These are phyloP conservation scores for Auanema freiburgensis DNA, from an alignment of 2,888 invertebrate genomes.

Conservation along the genomic window DNA sequence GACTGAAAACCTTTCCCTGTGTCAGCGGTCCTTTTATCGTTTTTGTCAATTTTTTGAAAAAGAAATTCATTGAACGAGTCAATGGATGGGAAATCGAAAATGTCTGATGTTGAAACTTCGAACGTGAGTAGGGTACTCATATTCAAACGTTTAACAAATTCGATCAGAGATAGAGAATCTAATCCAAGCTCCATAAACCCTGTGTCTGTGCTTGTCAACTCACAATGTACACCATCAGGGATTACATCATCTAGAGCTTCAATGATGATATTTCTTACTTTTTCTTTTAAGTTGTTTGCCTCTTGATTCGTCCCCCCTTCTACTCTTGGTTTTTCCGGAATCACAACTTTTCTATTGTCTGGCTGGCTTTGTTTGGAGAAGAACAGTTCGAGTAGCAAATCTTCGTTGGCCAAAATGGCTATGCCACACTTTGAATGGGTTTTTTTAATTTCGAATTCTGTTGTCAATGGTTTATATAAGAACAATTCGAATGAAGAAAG, in stretches of 20 bases:
- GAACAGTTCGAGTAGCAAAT: no score
- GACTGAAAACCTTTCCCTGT: slow-evolving; percentile 5
- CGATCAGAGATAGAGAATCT: slow-evolving; percentile 56
- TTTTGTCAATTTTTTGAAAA: neutral
- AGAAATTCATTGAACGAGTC: slow-evolving; percentile 12
- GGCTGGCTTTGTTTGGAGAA: no score
- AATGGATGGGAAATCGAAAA: slow-evolving; percentile 48
- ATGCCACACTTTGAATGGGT: neutral
- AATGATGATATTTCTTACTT: neutral
- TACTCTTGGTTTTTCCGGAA: slow-evolving; percentile 20
- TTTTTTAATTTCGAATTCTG: neutral
- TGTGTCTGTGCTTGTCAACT: neutral
- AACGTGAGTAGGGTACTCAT: slow-evolving; percentile 32
- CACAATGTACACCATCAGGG: slow-evolving; percentile 8
- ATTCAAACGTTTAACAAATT: slow-evolving; percentile 51
- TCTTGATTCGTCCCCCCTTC: neutral
- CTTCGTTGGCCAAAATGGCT: neutral
- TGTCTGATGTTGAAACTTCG: slow-evolving; percentile 39
- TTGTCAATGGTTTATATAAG: no score
- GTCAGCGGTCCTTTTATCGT: neutral
- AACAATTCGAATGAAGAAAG: no score
- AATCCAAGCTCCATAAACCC: slow-evolving; percentile 56
- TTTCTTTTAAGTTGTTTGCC: neutral
- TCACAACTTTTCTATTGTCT: slow-evolving; percentile 4
- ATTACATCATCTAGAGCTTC: slow-evolving; percentile 12